Evolutionary conservation across 2,113 vertebrate genomes (phyloP), one percentile per base, ranked within the genome.

Genomic region (Ctenomys sociabilis): DNA sequence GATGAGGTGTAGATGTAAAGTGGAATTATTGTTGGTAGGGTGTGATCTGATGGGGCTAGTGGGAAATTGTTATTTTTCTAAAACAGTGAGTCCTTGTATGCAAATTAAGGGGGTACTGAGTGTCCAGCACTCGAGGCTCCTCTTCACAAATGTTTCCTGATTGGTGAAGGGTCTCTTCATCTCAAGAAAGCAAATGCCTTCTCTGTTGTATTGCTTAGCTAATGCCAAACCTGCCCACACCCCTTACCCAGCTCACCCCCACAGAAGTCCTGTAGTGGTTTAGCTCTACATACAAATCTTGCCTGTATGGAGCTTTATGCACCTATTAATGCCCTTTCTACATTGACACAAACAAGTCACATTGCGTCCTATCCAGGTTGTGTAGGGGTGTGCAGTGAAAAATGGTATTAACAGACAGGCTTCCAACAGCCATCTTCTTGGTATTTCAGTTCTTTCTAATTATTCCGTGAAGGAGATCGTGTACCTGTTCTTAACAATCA

Each of bases 401-500:
- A 54, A 64, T 28, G 52, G 22, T 49, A 70, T 10, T 73, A 45
- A 64, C 52, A 61, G 81, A 64, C 52, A 61, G 81, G 26, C 10
- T 90, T 80, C 28, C 77, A 40, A 54, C 22, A 43, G 78, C 80
- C 8, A 21, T 66, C 80, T 72, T 68, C 32, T 7, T 73, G 88
- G 3, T 91, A 72, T 84, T 95, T 94, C 30, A 91, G 19, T 22
- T 59, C 35, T 85, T 85, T 54, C 37, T 93, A 86, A 49, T 77
- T 52, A 57, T 24, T 49, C 32, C 95, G n/a, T 21, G 63, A 45
- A 70, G 70, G 52, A 59, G 35, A 68, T 90, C 63, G 75, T 85
- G 40, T 83, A 57, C 68, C 19, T 70, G 77, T 68, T 93, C 75
- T 63, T 35, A 49, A 7, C 19, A 59, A 26, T 84, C 28, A 57